A percentile compares a stretch with the other conserved stretches of the same genome.
These are phyloP conservation scores for Siderastrea radians DNA, from an alignment of 92 coral and sea anemone genomes.

Conservation along the genomic window DNA sequence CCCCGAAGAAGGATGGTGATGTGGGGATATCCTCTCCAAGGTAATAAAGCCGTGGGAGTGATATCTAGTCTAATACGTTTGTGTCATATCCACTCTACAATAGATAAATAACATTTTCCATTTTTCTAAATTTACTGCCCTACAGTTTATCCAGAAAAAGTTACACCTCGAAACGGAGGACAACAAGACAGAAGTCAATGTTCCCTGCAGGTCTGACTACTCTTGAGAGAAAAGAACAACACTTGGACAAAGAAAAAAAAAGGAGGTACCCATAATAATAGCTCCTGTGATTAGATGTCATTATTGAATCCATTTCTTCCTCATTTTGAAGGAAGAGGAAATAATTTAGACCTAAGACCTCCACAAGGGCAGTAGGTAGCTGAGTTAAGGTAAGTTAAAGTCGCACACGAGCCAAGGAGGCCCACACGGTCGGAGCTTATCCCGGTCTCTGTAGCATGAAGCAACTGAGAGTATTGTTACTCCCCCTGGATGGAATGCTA, in stretches of 20 bases:
- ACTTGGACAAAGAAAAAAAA: conserved; percentile 44
- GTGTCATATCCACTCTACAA: no score
- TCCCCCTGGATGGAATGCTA: no score
- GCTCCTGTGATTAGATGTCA: no score
- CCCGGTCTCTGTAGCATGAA: no score
- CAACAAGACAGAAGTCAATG: conserved; percentile 5
- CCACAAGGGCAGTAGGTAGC: no score
- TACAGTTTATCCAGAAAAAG: conserved; percentile 6
- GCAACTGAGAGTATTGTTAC: no score
- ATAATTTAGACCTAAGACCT: no score
- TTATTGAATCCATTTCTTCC: no score
- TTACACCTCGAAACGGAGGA: background rate
- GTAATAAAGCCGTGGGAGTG: background rate
- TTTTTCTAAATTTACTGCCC: background rate
- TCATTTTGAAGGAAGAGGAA: no score
- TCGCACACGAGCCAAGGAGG: no score
- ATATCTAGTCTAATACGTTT: background rate
- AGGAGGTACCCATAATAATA: conserved; percentile 10
- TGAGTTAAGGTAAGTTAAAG: no score
- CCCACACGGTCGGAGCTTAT: no score
- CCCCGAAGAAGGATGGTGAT: background rate
- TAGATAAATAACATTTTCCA: background rate
- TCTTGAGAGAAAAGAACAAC: conserved; percentile 33
- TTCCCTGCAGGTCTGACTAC: conserved; percentile 7
- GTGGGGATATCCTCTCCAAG: background rate